These are phyloP conservation scores for Hemibagrus wyckioides DNA, from an alignment of 2,113 vertebrate genomes.

Conservation along the genomic window DNA sequence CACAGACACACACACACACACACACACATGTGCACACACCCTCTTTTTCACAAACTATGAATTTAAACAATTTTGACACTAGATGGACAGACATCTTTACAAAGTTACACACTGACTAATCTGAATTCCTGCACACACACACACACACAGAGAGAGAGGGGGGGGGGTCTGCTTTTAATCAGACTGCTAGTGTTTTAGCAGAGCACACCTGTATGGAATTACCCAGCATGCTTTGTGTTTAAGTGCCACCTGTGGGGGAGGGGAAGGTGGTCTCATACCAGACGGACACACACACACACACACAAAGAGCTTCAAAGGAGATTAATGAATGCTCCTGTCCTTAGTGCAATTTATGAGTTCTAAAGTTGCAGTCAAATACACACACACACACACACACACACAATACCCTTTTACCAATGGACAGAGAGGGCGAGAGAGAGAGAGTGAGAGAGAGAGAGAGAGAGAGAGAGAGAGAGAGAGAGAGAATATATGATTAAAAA, in stretches of 20 bases:
- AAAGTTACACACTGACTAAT: conserved; percentile 34
- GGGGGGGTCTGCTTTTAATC: conserved; percentile 38
- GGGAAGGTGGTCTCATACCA: neutral
- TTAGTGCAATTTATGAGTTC: conserved; percentile 1
- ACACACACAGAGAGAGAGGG: conserved; percentile 37
- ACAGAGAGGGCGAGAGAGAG: neutral
- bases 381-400: neutral
- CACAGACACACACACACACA: conserved; percentile 25
- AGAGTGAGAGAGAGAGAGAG: no score
- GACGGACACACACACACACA: neutral
- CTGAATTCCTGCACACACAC: conserved; percentile 24
- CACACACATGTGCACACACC: conserved; percentile 25
- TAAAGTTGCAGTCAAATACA: neutral
- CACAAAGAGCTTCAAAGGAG: conserved; percentile 2
- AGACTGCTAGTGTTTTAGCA: conserved; percentile 12
- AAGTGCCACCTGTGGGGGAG: conserved; percentile 19
- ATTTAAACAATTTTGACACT: conserved; percentile 41
- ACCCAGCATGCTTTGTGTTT: conserved; percentile 42
- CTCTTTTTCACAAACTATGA: neutral
- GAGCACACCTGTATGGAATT: conserved; percentile 47
- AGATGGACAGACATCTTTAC: conserved; percentile 31
- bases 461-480: no score
- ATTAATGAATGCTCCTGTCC: conserved; percentile 3
- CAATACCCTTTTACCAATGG: neutral
- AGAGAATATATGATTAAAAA: conserved; percentile 17